Base-by-base conservation (phyloP, 2,797 vertebrate species). In the Microtus californicus region DNA sequence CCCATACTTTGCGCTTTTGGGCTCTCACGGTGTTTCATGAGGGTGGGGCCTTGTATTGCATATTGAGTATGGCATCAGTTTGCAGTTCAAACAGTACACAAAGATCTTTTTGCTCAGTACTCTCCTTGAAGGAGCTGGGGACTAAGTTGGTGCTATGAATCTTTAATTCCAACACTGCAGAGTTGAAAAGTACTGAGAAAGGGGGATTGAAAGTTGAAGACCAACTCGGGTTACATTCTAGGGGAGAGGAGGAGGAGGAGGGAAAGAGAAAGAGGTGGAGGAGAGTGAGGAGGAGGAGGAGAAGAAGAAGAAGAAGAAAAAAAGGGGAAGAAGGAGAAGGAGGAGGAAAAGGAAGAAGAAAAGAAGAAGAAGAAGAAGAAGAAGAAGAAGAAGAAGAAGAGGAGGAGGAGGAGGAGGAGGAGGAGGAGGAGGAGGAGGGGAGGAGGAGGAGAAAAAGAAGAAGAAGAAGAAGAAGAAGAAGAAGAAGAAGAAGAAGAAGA, bases 371-470 rank as follows among this genome's bases (percentile, higher is more conserved):
- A 54, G 14, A 23, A 5, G 21, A 37, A 1, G 34, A 37, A 21
- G 37, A 19, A 12, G 21, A 13, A 3, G 4, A 54, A 54, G 51
- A 54, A 54, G 14, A 23, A 5, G 21, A 37, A 1, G 34, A 37
- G 12, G 4, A 7, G 71, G 21, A 13, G 14, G 51, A 56, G 51
- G 31, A 54, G 34, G 34, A n/a, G 77, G 21, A 54, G 23, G 31
- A 54, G 2, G 1, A 73, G 2, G 67, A 71, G 54, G 15, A 5
- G 0, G 15, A 21, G 19, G 8, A 40, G 4, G 17, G 5, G 43
- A 23, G 3, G 11, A 37, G 0, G 34, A 56, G 19, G 11, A 12
- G 31, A n/a, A 19, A 21, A 54, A 9, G 17, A 78, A 1, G 4
- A 54, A 54, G 51, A 54, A 54, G 14, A 23, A 5, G 21, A 37